These are phyloP conservation scores for Pristionchus maxplancki DNA, from an alignment of 2,888 invertebrate genomes.

Conservation along the genomic window DNA sequence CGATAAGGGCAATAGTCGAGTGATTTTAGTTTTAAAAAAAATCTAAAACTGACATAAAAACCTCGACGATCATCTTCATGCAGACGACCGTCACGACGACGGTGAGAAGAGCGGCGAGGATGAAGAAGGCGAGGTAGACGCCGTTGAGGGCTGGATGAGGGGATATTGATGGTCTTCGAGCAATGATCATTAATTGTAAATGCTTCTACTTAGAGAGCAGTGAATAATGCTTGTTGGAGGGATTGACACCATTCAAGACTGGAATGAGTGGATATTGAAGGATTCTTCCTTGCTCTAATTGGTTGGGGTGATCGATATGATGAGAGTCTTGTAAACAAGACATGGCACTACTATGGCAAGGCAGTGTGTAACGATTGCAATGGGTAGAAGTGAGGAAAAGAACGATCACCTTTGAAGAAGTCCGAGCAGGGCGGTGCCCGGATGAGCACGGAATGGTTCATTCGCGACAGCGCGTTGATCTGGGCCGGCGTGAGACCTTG, in stretches of 20 bases:
- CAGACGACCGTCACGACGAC: background rate
- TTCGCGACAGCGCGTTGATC: constrained; percentile 7
- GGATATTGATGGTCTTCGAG: too few species aligned
- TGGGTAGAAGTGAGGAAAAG: too few species aligned
- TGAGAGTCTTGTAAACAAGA: too few species aligned
- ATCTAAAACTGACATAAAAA: constrained; percentile 20
- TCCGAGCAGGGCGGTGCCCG: background rate
- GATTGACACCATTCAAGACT: constrained; percentile 37
- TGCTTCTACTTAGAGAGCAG: too few species aligned
- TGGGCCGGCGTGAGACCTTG: constrained; percentile 29
- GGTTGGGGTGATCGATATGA: too few species aligned
- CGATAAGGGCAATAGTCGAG: too few species aligned
- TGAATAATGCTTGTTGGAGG: too few species aligned
- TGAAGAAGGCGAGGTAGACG: constrained; percentile 52
- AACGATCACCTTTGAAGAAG: constrained; percentile 22
- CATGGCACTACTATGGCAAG: too few species aligned
- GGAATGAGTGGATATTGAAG: background rate
- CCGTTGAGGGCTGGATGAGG: constrained; percentile 26
- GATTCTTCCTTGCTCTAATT: too few species aligned
- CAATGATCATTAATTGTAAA: too few species aligned
- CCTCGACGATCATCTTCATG: constrained; percentile 48
- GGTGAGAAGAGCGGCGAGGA: constrained; percentile 38
- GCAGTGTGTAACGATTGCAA: too few species aligned
- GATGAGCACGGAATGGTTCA: constrained; percentile 36
- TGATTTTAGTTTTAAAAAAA: background rate